Evolutionary conservation across 2,797 vertebrate genomes (phyloP), one percentile per base, ranked within the genome.

Genomic region (Tiaroga cobitis): DNA sequence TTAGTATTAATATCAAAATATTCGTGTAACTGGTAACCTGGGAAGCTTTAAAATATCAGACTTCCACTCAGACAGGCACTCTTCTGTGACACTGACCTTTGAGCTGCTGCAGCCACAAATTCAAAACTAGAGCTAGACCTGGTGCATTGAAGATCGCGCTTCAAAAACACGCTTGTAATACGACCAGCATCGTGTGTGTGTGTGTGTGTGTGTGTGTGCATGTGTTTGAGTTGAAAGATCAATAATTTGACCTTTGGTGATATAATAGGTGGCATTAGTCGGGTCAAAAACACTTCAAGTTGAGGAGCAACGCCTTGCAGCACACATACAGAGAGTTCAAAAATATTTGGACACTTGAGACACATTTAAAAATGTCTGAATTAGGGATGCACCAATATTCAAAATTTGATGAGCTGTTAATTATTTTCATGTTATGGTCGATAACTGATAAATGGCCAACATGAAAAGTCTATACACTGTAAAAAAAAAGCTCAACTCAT

Each of bases 181-280:
- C 43, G 8, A 59, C 59, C 46, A n/a, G 68, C 46, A 21, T 73
- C 34, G 43, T 77, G 15, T 67, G 34, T 59, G 56, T 78, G 37
- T 85, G 43, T 77, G 15, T 67, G 34, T 59, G 56, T 78, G 37
- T 85, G 63, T 83, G 56, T 65, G 43, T 46, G 11, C 4, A 15
- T 61, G 65, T 43, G 41, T 75, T 51, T 86, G 81, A 46, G 72
- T 73, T 74, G 26, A 41, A 51, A 61, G 74, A 88, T 86, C 84
- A 83, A 88, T 86, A 76, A 59, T 79, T 68, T 85, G 82, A 86
- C 79, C 85, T 84, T 86, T 79, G 51, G 32, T 83, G 63, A 83
- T 76, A 49, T 76, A 73, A 63, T 24, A 77, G 43, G 56, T 37
- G 37, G 18, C 68, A 51, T 81, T 21, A 65, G 16, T 19, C 37